Conservation (phyloP, 37 sponge, comb jelly and placozoan genomes). For the Halichondria panicea region DNA sequence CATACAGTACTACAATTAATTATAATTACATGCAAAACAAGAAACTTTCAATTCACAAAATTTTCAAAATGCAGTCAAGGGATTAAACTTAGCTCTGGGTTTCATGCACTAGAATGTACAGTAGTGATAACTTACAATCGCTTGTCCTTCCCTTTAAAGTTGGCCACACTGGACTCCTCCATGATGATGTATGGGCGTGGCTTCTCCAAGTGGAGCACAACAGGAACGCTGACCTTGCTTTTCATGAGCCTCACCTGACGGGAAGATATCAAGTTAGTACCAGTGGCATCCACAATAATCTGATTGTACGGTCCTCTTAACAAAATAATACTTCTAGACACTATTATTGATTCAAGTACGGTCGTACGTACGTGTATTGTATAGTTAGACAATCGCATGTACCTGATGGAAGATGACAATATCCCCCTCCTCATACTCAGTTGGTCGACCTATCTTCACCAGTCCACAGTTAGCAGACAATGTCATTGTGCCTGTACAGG, state of each 20-base stretch:
- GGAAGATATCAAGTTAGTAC: too few relatives aligned
- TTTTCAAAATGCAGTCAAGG: not conserved
- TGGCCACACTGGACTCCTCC: slow-evolving; percentile 12
- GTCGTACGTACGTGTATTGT: too few relatives aligned
- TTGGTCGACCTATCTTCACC: slow-evolving; percentile 17
- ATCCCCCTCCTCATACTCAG: slow-evolving; percentile 36
- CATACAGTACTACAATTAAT: not conserved
- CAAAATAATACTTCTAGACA: too few relatives aligned
- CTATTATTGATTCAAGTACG: too few relatives aligned
- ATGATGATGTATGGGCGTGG: slow-evolving; percentile 47
- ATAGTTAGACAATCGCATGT: too few relatives aligned
- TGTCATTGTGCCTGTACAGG: not conserved
- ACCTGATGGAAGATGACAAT: slow-evolving; percentile 40
- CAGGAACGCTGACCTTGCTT: slow-evolving; percentile 13
- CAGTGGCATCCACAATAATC: too few relatives aligned
- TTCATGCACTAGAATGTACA: slow-evolving; percentile 8
- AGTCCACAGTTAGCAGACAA: slow-evolving; percentile 1
- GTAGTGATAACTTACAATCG: too few relatives aligned
- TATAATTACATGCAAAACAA: not conserved
- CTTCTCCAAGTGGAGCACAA: slow-evolving; percentile 36
- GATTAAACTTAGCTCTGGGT: slow-evolving; percentile 16
- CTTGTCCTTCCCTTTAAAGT: too few relatives aligned
- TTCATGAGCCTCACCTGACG: not conserved
- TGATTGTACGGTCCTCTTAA: too few relatives aligned
- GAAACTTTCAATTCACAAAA: not conserved